Base-by-base conservation (phyloP, 2,113 vertebrate species). In the Tauraco erythrolophus region DNA sequence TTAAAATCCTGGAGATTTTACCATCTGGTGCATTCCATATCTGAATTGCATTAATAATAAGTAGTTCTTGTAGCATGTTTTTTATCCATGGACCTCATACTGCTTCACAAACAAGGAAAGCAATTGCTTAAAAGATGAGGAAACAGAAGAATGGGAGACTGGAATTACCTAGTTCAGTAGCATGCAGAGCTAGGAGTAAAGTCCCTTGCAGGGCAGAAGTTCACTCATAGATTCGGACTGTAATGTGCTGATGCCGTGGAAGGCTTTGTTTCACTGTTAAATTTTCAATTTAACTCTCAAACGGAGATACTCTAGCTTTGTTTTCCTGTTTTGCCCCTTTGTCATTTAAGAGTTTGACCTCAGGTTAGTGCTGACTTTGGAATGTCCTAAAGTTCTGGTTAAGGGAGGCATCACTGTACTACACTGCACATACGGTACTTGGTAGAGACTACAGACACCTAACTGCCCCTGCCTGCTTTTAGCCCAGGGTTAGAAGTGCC, bases 1-100 rank as follows among this genome's bases (percentile, higher is more conserved):
- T 96, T 96, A 97, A 97, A 95, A 95, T 95, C 96, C 93, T 92
- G 91, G 97, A 96, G 96, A 95, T 96, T 96, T 96, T 92, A 61
- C 96, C 97, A 97, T 97, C 97, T 97, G 97, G 81, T 97, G 61
- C 78, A 65, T 95, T 96, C 94, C 87, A 19, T 95, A 95, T 95
- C 87, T 96, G 95, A 97, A 96, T 65, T 90, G 81, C 94, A 95
- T 96, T 97, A 97, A 96, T 97, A 97, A 95, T 84, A 91, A 95
- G 66, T 96, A 84, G 80, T 95, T 91, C 86, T 95, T 92, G 70
- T 79, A 72, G 66, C 81, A 45, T 95, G 61, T 76, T 97, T 96
- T 97, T 94, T 83, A 89, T 69, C 81, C 81, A 10, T 74, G 87
- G 91, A 83, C 95, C 78, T 96, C 86, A 94, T 95, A 96, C 74